A percentile compares a stretch with the other conserved stretches of the same genome.
These are phyloP conservation scores for Rhinatrema bivittatum DNA, from an alignment of 2,797 vertebrate genomes.

Conservation along the genomic window DNA sequence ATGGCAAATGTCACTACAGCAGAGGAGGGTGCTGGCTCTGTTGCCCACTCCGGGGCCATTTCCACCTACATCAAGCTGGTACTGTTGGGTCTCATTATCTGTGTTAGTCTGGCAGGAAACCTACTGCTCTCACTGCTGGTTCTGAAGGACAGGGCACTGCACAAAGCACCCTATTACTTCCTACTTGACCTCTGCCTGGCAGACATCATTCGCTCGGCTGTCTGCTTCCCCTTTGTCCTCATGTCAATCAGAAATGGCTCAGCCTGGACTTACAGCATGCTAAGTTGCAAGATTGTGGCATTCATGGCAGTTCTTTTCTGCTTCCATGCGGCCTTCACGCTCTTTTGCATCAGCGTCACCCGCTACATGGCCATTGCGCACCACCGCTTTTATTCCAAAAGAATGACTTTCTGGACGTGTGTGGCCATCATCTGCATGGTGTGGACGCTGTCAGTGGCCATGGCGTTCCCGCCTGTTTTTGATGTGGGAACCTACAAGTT, in stretches of 20 bases:
- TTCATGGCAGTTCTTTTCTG: constrained; percentile 88
- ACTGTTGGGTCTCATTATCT: constrained; percentile 78
- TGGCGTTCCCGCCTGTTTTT: constrained; percentile 84
- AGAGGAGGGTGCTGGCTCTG: constrained; percentile 45
- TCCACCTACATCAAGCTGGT: constrained; percentile 78
- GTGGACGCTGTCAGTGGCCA: constrained; percentile 82
- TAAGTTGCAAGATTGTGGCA: constrained; percentile 85
- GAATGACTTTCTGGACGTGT: constrained; percentile 87
- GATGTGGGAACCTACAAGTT: constrained; percentile 86
- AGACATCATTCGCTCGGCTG: constrained; percentile 76
- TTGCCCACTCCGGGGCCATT: constrained; percentile 50
- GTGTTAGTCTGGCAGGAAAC: constrained; percentile 76
- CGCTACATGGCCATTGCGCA: constrained; percentile 87
- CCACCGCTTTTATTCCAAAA: constrained; percentile 84
- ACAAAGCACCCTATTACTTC: constrained; percentile 85
- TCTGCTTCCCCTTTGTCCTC: constrained; percentile 83
- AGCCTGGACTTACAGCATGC: constrained; percentile 79
- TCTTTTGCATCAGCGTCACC: constrained; percentile 83
- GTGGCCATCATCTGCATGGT: constrained; percentile 85
- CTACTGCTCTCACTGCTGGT: constrained; percentile 76
- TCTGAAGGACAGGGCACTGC: constrained; percentile 72
- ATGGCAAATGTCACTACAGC: constrained; percentile 52
- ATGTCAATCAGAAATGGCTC: constrained; percentile 82
- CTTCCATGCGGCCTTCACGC: constrained; percentile 86
- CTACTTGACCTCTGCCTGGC: constrained; percentile 81